Base-by-base conservation (phyloP, 2,888 invertebrate genomes). In the Drosophila incognita region DNA sequence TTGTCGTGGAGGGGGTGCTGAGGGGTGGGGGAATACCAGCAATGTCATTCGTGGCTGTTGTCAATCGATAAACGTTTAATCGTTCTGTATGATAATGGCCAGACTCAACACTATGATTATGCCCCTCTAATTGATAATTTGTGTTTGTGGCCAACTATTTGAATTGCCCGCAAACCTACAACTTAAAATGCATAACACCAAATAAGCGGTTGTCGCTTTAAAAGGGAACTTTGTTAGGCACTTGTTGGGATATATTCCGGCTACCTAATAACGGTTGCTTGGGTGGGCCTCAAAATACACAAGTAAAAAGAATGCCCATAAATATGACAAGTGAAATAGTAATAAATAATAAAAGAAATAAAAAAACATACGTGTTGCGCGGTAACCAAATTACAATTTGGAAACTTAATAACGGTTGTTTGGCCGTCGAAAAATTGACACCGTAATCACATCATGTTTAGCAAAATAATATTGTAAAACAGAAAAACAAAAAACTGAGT, bases 51-150 rank as follows among this genome's bases (percentile, higher is more conserved):
- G 66, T 33, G 57, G 74, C 31, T 42, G 71, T 72, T 74, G 79
- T 77, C 81, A 82, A 80, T 87, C 90, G 87, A 85, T 84, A 82
- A 87, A 69, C 87, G 71, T 80, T 74, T 84, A 80, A 89, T 87
- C 87, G 87, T 69, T 57, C 65, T 59, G 49, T 69, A 74, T 88
- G 87, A 89, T 82, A 89, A 84, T 84, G 84, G 60, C 53, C 38
- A 76, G 46, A 53, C 60, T 49, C 65, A 57, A 60, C 72, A 72
- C 63, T 63, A 33, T 66, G 77, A 59, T 63, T 69, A 76, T 79
- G 63, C 42, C 52, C 73, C 61, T 63, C 82, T 90, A 86, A 86
- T 90, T 89, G 87, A 89, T 59, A 77, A 90, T 83, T 90, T 87
- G 84, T 90, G 86, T 88, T 87, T 73, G 53, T 18, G 51, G 31